Conservation (phyloP, 2,888 invertebrate species). For the Willowsia nigromaculata region DNA sequence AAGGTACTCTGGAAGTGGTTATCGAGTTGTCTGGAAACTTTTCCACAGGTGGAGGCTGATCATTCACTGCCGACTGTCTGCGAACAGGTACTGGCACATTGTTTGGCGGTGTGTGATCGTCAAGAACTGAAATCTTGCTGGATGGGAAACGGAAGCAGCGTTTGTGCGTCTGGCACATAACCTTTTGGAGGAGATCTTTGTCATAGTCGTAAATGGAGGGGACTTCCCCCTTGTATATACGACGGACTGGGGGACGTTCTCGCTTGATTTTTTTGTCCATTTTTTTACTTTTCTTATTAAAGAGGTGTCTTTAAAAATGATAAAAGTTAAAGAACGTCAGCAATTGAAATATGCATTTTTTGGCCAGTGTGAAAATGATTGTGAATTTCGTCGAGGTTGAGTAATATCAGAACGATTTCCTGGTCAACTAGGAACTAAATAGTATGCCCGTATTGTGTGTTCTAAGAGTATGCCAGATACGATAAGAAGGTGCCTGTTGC, state of each 20-base stretch:
- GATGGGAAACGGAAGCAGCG: slow-evolving; percentile 10
- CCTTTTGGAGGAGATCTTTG: not conserved
- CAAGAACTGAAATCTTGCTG: not conserved
- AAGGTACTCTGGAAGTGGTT: slow-evolving; percentile 59
- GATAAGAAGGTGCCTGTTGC: no score
- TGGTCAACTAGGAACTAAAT: no score
- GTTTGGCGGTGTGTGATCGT: not conserved
- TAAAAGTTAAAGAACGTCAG: no score
- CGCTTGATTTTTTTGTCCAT: not conserved
- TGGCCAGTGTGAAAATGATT: no score
- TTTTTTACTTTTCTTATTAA: no score
- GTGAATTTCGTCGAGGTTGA: no score
- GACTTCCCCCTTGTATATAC: slow-evolving; percentile 43
- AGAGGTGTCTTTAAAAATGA: no score
- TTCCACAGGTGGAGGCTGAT: not conserved
- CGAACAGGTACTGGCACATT: not conserved
- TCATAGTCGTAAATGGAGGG: not conserved
- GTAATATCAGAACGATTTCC: no score
- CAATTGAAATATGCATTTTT: no score
- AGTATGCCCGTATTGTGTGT: no score
- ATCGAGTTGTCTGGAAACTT: slow-evolving; percentile 58
- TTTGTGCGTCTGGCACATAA: not conserved
- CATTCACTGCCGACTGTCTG: not conserved
- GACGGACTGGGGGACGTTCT: not conserved
- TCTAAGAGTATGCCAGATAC: no score